A percentile compares a stretch with the other conserved stretches of the same genome.
These are phyloP conservation scores for Marmota flaviventris DNA, from an alignment of 2,113 vertebrate species.

Conservation along the genomic window DNA sequence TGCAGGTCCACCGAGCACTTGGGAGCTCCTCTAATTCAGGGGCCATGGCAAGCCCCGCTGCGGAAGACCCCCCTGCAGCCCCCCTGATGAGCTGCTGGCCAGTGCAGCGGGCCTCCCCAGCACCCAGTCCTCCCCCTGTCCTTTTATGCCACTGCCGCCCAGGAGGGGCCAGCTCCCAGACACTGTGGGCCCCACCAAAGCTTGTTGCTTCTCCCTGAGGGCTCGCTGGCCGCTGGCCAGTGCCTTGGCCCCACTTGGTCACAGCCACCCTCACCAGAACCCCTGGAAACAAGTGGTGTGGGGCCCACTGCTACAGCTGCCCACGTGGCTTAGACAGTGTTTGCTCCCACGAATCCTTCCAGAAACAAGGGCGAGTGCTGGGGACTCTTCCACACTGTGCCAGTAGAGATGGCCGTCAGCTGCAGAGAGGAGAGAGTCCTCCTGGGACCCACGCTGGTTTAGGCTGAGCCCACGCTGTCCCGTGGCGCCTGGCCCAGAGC, in stretches of 20 bases:
- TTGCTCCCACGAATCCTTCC: background rate
- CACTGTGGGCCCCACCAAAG: background rate
- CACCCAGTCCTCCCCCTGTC: background rate
- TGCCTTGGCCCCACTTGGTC: too few relatives aligned
- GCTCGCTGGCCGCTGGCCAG: background rate
- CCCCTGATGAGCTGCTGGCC: too few relatives aligned
- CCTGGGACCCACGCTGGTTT: accelerated
- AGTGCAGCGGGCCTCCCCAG: background rate
- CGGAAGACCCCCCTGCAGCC: background rate
- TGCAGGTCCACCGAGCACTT: background rate
- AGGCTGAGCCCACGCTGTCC: accelerated
- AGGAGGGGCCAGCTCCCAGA: background rate
- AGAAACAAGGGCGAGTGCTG: accelerated
- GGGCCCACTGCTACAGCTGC: background rate
- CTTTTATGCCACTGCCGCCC: background rate
- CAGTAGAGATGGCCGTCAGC: accelerated
- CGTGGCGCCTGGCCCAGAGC: accelerated
- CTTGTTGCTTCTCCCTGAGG: background rate
- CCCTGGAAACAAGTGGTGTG: accelerated
- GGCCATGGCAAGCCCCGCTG: accelerated
- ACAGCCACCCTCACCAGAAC: too few relatives aligned
- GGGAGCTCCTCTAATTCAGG: background rate
- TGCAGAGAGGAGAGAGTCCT: accelerated
- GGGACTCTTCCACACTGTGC: accelerated
- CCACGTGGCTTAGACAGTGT: accelerated